Evolutionary conservation across 2,797 vertebrate species (phyloP).

Genomic region (Eurystomus glaucurus): DNA sequence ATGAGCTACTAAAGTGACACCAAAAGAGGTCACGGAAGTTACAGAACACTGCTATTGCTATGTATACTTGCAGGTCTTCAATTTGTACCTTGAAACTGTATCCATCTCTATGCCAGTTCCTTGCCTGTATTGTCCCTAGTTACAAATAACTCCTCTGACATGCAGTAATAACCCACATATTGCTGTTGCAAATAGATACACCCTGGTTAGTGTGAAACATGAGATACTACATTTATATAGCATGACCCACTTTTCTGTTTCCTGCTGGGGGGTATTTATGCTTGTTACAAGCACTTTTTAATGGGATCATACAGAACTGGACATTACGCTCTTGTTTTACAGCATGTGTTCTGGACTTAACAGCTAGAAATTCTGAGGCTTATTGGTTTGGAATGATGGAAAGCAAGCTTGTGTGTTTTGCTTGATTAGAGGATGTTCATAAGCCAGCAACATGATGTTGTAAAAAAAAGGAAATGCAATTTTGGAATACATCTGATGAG

Average conservation of each 20-base stretch:
- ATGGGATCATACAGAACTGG: not conserved
- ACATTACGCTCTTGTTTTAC: not conserved
- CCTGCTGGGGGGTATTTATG: not conserved
- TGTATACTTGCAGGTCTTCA: not conserved
- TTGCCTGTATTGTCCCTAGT: not conserved
- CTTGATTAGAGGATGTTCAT: not conserved
- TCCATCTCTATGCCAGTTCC: not conserved
- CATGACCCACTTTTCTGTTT: not conserved
- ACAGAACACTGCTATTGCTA: not conserved
- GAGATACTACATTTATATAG: not conserved
- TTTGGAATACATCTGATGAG: not conserved
- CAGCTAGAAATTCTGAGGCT: not conserved
- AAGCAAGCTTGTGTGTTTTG: not conserved
- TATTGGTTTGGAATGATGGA: not conserved
- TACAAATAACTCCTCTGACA: conserved; percentile 25
- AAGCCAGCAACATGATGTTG: not conserved
- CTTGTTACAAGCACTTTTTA: not conserved
- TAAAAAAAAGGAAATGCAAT: not conserved
- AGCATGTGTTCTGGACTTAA: not conserved
- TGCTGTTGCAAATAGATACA: not conserved
- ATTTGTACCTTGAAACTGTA: not conserved
- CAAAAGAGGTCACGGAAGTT: not conserved
- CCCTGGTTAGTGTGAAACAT: not conserved
- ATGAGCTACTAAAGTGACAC: not conserved
- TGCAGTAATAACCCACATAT: not conserved